Percentiles rank a stretch among this genome's conserved stretches.
Evolutionary conservation across 2,797 vertebrate species (phyloP).

Genomic region (Parauchenoglanis punctatus): DNA sequence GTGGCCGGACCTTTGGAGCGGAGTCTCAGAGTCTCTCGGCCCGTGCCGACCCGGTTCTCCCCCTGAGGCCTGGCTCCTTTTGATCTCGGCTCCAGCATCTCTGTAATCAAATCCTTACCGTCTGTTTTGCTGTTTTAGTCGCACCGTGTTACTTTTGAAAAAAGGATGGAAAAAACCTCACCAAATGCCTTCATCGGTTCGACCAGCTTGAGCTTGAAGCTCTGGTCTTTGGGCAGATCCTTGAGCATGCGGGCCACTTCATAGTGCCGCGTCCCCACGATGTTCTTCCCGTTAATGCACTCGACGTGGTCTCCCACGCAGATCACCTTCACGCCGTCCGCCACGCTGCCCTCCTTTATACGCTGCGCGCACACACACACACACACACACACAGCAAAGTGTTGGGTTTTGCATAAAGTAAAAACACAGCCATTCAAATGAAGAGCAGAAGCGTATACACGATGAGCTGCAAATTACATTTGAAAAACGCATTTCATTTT

Average conservation of each 20-base stretch:
- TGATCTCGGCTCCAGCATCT: constrained; percentile 88
- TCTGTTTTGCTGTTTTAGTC: neutral
- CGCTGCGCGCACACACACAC: constrained; percentile 70
- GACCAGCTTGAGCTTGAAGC: constrained; percentile 86
- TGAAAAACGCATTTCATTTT: neutral
- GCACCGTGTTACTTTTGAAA: no score
- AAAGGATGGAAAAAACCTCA: constrained; percentile 57
- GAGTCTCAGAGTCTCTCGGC: constrained; percentile 88
- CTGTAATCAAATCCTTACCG: constrained; percentile 61
- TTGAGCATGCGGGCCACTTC: constrained; percentile 95
- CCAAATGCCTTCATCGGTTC: constrained; percentile 96
- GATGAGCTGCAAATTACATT: neutral
- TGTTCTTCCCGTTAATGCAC: constrained; percentile 86
- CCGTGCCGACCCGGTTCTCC: constrained; percentile 79
- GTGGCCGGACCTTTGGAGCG: constrained; percentile 90
- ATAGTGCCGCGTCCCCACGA: constrained; percentile 85
- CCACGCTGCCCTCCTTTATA: constrained; percentile 89
- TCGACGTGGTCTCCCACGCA: constrained; percentile 92
- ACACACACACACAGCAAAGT: neutral
- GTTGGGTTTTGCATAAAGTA: neutral
- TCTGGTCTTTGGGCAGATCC: constrained; percentile 81
- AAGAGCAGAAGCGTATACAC: no score
- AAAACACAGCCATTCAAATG: constrained; percentile 3
- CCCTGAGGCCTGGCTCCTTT: constrained; percentile 75
- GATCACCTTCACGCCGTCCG: constrained; percentile 85